Percentiles rank a stretch among this genome's conserved stretches.
Conservation (phyloP, 2,797 vertebrate species). For the Pelochelys cantorii region DNA sequence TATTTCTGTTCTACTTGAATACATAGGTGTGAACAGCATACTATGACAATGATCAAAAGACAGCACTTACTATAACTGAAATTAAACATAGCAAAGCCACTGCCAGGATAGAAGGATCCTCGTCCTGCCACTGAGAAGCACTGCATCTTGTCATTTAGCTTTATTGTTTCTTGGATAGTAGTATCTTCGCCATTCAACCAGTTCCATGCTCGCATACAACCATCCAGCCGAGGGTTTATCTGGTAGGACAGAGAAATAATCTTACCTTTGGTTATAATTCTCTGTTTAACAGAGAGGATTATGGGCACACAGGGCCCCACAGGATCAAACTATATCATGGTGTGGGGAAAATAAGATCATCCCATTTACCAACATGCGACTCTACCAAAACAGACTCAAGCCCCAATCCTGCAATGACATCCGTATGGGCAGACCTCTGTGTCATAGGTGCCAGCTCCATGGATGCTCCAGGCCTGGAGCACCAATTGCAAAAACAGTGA, state of each 20-base stretch:
- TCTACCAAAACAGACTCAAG: rapidly evolving
- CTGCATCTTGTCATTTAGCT: constrained; percentile 92
- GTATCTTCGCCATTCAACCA: constrained; percentile 94
- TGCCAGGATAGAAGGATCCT: constrained; percentile 91
- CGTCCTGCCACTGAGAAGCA: constrained; percentile 88
- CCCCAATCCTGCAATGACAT: not conserved
- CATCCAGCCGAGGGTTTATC: constrained; percentile 96
- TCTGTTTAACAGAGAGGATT: not conserved
- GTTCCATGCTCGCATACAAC: constrained; percentile 94
- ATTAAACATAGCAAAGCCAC: constrained; percentile 90
- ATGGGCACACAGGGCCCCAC: not conserved
- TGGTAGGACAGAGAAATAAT: constrained; percentile 65
- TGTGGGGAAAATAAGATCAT: not conserved
- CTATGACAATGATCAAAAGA: not conserved
- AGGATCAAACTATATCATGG: not conserved
- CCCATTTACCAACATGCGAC: not conserved
- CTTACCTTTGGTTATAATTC: not conserved
- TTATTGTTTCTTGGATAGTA: constrained; percentile 91
- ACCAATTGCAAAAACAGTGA: too few relatives aligned
- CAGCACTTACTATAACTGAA: constrained; percentile 85
- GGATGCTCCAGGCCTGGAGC: too few relatives aligned
- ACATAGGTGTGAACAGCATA: not conserved
- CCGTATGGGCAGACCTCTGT: not conserved
- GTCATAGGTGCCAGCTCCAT: too few relatives aligned
- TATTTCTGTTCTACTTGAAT: not conserved